Evolutionary conservation across 2,113 vertebrate species (phyloP).

Genomic region (Gymnogyps californianus): DNA sequence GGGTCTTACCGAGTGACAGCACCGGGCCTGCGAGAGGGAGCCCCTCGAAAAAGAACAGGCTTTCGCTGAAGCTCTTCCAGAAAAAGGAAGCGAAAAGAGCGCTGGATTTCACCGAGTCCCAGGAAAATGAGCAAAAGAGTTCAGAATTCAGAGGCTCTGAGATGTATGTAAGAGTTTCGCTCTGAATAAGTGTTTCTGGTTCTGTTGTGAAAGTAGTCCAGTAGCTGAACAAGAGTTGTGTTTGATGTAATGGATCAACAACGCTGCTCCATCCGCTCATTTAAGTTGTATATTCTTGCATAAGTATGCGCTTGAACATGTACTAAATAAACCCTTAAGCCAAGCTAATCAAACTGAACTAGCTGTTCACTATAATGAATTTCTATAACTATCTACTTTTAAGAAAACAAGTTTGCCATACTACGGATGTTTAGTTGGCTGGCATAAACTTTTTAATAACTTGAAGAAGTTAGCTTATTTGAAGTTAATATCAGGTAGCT

Average conservation of each 20-base stretch:
- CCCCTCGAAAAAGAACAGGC: constrained; percentile 85
- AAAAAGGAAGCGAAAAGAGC: constrained; percentile 93
- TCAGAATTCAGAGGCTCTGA: constrained; percentile 72
- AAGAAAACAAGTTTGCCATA: accelerated
- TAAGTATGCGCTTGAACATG: accelerated
- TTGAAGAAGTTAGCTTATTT: background rate
- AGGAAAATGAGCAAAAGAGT: constrained; percentile 75
- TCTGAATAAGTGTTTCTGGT: background rate
- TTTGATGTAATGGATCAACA: accelerated
- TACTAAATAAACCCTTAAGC: background rate
- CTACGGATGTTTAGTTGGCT: background rate
- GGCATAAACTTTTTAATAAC: background rate
- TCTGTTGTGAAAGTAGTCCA: accelerated
- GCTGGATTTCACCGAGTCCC: constrained; percentile 88
- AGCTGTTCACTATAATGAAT: accelerated
- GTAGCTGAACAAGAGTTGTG: accelerated
- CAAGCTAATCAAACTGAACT: background rate
- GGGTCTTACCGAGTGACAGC: constrained; percentile 81
- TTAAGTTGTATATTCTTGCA: accelerated
- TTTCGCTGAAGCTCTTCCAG: constrained; percentile 94
- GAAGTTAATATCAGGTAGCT: background rate
- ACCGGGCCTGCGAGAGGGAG: constrained; percentile 75
- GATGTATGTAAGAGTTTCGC: constrained; percentile 70
- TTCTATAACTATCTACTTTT: accelerated
- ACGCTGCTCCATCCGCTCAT: accelerated